Conservation (phyloP, 1,140 invertebrate species). For the Cotesia glomerata region DNA sequence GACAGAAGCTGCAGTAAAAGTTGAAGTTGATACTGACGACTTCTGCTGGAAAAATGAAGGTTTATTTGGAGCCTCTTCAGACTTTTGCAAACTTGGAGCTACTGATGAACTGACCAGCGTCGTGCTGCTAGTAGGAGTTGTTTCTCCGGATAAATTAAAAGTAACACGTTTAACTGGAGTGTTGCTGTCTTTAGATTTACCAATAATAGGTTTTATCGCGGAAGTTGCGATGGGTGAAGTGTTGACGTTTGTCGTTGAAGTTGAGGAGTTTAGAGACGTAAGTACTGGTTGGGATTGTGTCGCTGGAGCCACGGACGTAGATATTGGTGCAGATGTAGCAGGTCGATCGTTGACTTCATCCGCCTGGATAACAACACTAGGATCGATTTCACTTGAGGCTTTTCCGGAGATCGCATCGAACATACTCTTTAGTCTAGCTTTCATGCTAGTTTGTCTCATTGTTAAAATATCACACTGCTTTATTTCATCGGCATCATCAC, state of each 20-base stretch:
- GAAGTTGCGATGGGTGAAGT: conserved; percentile 55
- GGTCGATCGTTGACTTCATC: conserved; percentile 44
- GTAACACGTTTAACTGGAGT: conserved; percentile 45
- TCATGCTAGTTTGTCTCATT: conserved; percentile 59
- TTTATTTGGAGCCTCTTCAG: neutral
- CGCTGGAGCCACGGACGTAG: conserved; percentile 15
- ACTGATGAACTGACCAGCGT: neutral
- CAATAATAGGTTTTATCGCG: conserved; percentile 45
- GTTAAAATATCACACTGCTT: conserved; percentile 55
- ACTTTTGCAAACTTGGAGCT: neutral
- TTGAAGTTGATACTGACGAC: neutral
- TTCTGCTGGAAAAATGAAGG: neutral
- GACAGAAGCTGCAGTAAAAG: too few species aligned
- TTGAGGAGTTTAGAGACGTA: conserved; percentile 46
- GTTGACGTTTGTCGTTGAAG: conserved; percentile 52
- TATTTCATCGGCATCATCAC: conserved; percentile 55
- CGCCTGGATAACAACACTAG: conserved; percentile 57
- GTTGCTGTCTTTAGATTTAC: conserved; percentile 27
- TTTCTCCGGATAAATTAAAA: conserved; percentile 41
- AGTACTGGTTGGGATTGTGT: neutral
- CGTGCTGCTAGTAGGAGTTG: neutral
- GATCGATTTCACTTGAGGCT: conserved; percentile 53
- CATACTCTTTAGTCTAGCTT: conserved; percentile 57
- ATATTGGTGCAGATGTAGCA: conserved; percentile 4
- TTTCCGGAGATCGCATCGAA: conserved; percentile 62